Conservation (phyloP, 1,140 invertebrate genomes). For the Cydia amplana region DNA sequence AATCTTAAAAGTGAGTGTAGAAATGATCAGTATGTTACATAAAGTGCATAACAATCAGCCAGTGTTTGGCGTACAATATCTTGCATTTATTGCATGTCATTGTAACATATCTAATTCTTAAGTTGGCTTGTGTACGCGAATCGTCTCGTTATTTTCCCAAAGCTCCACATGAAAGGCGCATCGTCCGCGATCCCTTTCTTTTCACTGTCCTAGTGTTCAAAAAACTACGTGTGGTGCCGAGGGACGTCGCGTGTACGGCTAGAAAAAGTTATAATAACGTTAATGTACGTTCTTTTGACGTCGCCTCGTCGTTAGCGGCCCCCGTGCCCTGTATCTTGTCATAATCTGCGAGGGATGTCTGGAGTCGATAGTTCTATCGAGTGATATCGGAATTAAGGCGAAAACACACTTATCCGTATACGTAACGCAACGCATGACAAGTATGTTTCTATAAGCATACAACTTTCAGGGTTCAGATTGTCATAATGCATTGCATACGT, state of each 20-base stretch:
- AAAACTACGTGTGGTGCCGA: slow-evolving; percentile 1
- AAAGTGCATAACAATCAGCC: too few species aligned
- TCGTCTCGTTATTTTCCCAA: background rate
- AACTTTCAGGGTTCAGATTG: too few species aligned
- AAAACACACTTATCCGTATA: too few species aligned
- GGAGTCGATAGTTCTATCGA: background rate
- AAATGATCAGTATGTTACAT: too few species aligned
- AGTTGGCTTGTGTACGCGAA: background rate
- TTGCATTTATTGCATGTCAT: too few species aligned
- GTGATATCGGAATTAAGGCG: too few species aligned
- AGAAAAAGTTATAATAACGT: slow-evolving; percentile 78
- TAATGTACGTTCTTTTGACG: slow-evolving; percentile 78
- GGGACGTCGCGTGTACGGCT: slow-evolving; percentile 34
- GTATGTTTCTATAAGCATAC: too few species aligned
- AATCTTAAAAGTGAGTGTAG: too few species aligned
- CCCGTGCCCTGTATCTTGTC: slow-evolving; percentile 75
- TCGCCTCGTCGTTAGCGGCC: slow-evolving; percentile 75
- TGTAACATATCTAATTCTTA: too few species aligned
- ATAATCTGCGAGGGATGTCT: slow-evolving; percentile 69
- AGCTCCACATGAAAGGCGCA: background rate
- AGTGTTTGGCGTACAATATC: too few species aligned
- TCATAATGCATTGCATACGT: too few species aligned
- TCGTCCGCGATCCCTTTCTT: background rate
- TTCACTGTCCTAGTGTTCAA: slow-evolving; percentile 6
- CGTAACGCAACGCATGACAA: too few species aligned